phyloP scores from a whole-genome alignment of 1,140 invertebrate genomes.

The Stegodyphus dumicola region DNA sequence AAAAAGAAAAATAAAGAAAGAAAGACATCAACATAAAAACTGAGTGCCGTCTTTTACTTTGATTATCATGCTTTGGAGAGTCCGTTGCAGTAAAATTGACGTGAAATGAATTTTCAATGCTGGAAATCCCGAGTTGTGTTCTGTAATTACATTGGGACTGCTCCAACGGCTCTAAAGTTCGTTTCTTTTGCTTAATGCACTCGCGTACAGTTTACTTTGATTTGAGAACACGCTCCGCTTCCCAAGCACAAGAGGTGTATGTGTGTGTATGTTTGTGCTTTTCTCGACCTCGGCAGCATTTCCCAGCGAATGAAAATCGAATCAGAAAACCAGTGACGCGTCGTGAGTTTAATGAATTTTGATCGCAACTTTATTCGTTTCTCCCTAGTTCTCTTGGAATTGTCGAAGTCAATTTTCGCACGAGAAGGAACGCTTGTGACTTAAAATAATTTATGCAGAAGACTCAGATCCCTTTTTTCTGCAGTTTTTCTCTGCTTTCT shows the following conservation, averaged over 20 bases:
- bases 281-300: too few species aligned
- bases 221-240: background rate
- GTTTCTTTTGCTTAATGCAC: slow-evolving; percentile 21
- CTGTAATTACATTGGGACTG: slow-evolving; percentile 43
- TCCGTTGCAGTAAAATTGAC: background rate
- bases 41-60: slow-evolving; percentile 31
- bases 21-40: slow-evolving; percentile 33
- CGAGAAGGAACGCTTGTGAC: background rate
- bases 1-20: slow-evolving; percentile 8
- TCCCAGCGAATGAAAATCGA: slow-evolving; percentile 35
- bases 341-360: slow-evolving; percentile 52
- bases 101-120: slow-evolving; percentile 49
- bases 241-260: slow-evolving; percentile 14
- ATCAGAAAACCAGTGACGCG: slow-evolving; percentile 42
- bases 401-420: slow-evolving; percentile 50
- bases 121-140: slow-evolving; percentile 16
- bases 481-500: too few species aligned
- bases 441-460: slow-evolving; percentile 22
- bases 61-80: slow-evolving; percentile 24
- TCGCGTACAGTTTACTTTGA: slow-evolving; percentile 49
- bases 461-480: too few species aligned
- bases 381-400: slow-evolving; percentile 13
- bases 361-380: slow-evolving; percentile 12
- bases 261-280: background rate
- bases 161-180: slow-evolving; percentile 5